Percentiles rank a stretch among this genome's conserved stretches.
These are phyloP conservation scores for Myoxocephalus aenaeus DNA, from an alignment of 2,797 vertebrate species.

Conservation along the genomic window DNA sequence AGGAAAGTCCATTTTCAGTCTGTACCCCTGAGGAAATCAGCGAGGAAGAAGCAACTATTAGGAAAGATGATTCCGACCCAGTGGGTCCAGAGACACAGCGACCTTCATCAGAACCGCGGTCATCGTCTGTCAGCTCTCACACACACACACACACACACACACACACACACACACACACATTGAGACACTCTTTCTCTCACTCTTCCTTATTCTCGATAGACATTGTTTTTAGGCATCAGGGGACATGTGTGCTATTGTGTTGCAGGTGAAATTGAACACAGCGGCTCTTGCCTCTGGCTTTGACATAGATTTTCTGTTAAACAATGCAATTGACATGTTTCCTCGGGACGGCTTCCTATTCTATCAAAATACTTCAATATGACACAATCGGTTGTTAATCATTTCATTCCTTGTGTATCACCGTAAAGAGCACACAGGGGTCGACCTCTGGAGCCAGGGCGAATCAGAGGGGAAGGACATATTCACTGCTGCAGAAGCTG, in stretches of 20 bases:
- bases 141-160: constrained; percentile 8
- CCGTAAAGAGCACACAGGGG: no score
- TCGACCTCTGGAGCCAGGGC: not conserved
- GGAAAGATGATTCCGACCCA: constrained; percentile 62
- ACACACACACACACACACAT: constrained; percentile 15
- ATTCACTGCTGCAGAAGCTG: constrained; percentile 2
- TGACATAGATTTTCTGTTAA: constrained; percentile 36
- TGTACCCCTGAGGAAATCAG: constrained; percentile 72
- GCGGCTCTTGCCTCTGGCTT: not conserved
- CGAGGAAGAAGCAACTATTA: constrained; percentile 52
- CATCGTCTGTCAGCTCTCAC: constrained; percentile 22
- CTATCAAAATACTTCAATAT: not conserved
- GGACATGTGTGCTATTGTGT: constrained; percentile 35
- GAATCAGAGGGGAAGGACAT: not conserved
- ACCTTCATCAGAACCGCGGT: constrained; percentile 57
- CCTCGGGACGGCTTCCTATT: constrained; percentile 2
- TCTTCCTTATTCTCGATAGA: constrained; percentile 39
- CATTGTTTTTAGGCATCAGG: constrained; percentile 35
- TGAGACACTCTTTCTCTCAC: not conserved
- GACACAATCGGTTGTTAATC: not conserved
- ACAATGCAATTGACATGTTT: constrained; percentile 14
- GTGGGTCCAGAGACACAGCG: constrained; percentile 51
- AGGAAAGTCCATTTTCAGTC: constrained; percentile 64
- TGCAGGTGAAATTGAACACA: constrained; percentile 36
- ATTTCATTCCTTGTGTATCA: not conserved